A percentile compares a stretch with the other conserved stretches of the same genome.
These are phyloP conservation scores for Pristionchus arcanus DNA, from an alignment of 2,888 invertebrate species.

Conservation along the genomic window DNA sequence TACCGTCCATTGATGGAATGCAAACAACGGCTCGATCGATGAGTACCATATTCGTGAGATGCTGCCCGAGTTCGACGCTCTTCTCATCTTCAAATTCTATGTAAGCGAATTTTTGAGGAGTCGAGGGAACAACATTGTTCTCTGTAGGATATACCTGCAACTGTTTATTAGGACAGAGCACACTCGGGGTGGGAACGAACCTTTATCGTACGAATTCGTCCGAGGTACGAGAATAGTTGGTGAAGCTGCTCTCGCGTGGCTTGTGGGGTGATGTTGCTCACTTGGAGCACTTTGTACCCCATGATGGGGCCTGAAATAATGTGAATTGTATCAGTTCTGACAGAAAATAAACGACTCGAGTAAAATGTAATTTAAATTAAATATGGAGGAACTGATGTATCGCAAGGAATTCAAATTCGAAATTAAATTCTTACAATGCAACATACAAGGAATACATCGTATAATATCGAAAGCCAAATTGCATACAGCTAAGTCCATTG, in stretches of 20 bases:
- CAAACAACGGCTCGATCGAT: conserved; percentile 97
- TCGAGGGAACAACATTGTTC: conserved; percentile 65
- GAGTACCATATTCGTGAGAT: conserved; percentile 98
- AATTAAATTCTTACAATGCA: no score
- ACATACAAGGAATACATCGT: no score
- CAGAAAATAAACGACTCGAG: background rate
- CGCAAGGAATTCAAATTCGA: no score
- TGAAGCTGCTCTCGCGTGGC: conserved; percentile 77
- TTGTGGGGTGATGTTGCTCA: conserved; percentile 76
- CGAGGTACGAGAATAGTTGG: conserved; percentile 76
- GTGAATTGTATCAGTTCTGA: background rate
- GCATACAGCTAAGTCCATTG: no score
- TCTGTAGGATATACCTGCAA: conserved; percentile 76
- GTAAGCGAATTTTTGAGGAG: conserved; percentile 88
- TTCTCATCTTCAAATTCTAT: conserved; percentile 93
- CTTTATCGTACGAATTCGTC: conserved; percentile 76
- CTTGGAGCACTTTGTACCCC: conserved; percentile 71
- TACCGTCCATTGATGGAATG: conserved; percentile 85
- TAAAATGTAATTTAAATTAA: background rate
- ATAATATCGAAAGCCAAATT: no score
- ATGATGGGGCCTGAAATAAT: conserved; percentile 29
- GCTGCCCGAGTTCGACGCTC: conserved; percentile 95
- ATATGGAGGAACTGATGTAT: no score
- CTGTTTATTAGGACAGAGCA: background rate
- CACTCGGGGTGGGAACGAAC: conserved; percentile 59